Conservation (phyloP, 2,888 invertebrate genomes). For the Archips crataeganus region DNA sequence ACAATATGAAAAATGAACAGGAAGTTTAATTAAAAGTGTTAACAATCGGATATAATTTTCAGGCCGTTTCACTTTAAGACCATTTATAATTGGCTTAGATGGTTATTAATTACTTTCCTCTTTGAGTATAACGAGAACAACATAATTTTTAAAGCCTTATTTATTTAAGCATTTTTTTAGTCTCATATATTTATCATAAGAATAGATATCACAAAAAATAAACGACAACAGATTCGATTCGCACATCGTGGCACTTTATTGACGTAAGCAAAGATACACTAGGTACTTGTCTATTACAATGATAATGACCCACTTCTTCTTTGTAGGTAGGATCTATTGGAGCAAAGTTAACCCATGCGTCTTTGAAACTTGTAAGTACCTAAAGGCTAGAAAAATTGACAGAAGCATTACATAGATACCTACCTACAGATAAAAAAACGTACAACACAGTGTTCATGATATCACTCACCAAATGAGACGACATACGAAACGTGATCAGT, state of each 20-base stretch:
- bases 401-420: no score
- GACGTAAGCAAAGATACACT: no score
- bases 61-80: background rate
- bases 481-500: slow-evolving; percentile 5
- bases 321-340: no score
- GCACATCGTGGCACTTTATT: no score
- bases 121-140: background rate
- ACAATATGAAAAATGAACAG: slow-evolving; percentile 13
- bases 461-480: slow-evolving; percentile 1
- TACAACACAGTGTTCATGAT: background rate
- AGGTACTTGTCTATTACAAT: no score
- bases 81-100: background rate
- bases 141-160: background rate
- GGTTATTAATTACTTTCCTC: slow-evolving; percentile 8
- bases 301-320: no score
- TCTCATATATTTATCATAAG: background rate
- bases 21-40: slow-evolving; percentile 15
- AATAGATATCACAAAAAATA: no score
- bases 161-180: background rate
- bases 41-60: slow-evolving; percentile 10
- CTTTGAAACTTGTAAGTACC: no score
- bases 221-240: no score
- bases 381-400: no score
- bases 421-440: background rate
- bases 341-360: no score